Evolutionary conservation across 2,888 invertebrate species (phyloP).

Genomic region (Acleris literana): DNA sequence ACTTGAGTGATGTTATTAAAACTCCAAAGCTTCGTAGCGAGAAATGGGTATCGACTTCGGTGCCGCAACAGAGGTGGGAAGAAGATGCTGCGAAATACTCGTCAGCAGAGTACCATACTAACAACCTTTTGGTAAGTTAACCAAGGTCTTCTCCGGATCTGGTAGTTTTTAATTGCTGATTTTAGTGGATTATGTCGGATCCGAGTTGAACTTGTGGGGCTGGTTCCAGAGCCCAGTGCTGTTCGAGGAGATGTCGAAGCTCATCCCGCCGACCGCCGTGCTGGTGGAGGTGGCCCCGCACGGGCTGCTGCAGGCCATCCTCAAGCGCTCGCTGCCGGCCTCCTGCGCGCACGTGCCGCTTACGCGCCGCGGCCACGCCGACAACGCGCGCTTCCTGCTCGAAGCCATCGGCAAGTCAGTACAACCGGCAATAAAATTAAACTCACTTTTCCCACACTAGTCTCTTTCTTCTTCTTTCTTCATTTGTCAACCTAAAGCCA

Average conservation of each 20-base stretch:
- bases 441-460: no score
- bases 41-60: constrained; percentile 92
- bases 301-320: constrained; percentile 93
- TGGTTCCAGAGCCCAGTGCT: constrained; percentile 85
- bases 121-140: constrained; percentile 87
- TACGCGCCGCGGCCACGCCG: constrained; percentile 87
- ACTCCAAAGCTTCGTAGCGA: constrained; percentile 84
- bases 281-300: constrained; percentile 96
- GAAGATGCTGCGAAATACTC: constrained; percentile 71
- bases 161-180: neutral
- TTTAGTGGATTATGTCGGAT: neutral
- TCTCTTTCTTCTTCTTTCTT: no score
- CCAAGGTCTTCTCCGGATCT: neutral
- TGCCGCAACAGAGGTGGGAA: constrained; percentile 76
- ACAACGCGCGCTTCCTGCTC: constrained; percentile 82
- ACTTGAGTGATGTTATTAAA: constrained; percentile 83
- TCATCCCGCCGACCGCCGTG: constrained; percentile 91
- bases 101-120: constrained; percentile 93
- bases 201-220: neutral
- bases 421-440: neutral
- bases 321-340: constrained; percentile 88
- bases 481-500: no score
- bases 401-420: constrained; percentile 86
- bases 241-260: constrained; percentile 90
- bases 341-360: constrained; percentile 87